A percentile compares a stretch with the other conserved stretches of the same genome.
These are phyloP conservation scores for Heterochromis multidens DNA, from an alignment of 2,113 vertebrate genomes.

Conservation along the genomic window DNA sequence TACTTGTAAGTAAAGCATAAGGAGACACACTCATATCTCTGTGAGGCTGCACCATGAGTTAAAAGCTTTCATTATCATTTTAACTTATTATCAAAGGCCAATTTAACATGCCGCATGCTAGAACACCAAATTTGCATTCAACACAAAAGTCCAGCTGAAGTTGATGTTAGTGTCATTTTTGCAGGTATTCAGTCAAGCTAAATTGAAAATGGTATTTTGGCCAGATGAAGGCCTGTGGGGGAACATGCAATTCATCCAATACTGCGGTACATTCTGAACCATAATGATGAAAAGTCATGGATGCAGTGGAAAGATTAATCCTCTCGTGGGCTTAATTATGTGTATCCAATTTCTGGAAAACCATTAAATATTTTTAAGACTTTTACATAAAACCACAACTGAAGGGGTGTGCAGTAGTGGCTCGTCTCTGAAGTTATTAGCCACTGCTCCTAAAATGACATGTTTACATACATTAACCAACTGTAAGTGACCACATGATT, in stretches of 20 bases:
- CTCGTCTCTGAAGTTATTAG: background rate
- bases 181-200: background rate
- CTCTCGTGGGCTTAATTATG: background rate
- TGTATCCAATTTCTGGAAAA: background rate
- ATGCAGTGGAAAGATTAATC: background rate
- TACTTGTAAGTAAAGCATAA: background rate
- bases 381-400: background rate
- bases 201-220: background rate
- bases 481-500: background rate
- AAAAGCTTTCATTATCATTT: background rate
- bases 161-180: background rate
- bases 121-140: background rate
- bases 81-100: background rate
- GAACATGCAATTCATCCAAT: background rate
- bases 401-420: background rate
- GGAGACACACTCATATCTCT: background rate
- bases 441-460: background rate
- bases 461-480: background rate
- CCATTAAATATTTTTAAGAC: background rate
- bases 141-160: background rate
- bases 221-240: background rate
- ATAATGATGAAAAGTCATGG: background rate
- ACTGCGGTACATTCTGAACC: background rate
- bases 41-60: background rate
- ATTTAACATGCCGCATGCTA: background rate